Evolutionary conservation across 2,797 vertebrate genomes (phyloP), one percentile per base, ranked within the genome.

Genomic region (Anas bernieri): DNA sequence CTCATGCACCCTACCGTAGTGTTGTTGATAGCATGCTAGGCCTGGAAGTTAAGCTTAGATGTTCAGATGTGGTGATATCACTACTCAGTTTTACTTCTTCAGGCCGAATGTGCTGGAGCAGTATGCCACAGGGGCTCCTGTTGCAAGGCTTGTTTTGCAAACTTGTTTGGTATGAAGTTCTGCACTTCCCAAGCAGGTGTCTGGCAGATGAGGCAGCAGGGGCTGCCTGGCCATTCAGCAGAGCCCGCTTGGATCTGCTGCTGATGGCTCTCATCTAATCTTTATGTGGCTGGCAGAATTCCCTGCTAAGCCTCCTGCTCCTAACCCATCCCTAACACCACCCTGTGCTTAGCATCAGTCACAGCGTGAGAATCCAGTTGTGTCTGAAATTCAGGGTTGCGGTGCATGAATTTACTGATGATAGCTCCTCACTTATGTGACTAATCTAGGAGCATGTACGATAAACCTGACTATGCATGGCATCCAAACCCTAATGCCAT

Each of bases 1-100:
- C 30, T 17, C 0, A 0, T 23, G 43, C 81, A 76, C 46, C 4
- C 5, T 20, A 4, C 14, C 21, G 4, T 16, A 68, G 56, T 26
- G 21, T 18, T 83, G 67, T 70, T 94, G 9, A 2, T n/a, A 62
- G 69, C 11, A 17, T 11, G 3, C 4, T 1, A 58, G 35, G 31
- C 16, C 68, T 83, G 33, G 66, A 74, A 80, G 74, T 77, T 17
- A 64, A 61, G 39, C 17, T 62, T 61, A 62, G 54, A 18, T 35
- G 43, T 33, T 50, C 6, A 48, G 54, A 43, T 76, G 26, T 79
- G 67, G 14, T 56, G n/a, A 30, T 14, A 10, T 59, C 8, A 6
- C 30, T 9, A 8, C 33, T 73, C 7, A 6, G 22, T 92, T 87
- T 80, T 43, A 73, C 28, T 83, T 43, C 48, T 56, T 81, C 41